Evolutionary conservation across 2,888 invertebrate genomes (phyloP), one percentile per base, ranked within the genome.

Genomic region (Tanypteryx hageni): DNA sequence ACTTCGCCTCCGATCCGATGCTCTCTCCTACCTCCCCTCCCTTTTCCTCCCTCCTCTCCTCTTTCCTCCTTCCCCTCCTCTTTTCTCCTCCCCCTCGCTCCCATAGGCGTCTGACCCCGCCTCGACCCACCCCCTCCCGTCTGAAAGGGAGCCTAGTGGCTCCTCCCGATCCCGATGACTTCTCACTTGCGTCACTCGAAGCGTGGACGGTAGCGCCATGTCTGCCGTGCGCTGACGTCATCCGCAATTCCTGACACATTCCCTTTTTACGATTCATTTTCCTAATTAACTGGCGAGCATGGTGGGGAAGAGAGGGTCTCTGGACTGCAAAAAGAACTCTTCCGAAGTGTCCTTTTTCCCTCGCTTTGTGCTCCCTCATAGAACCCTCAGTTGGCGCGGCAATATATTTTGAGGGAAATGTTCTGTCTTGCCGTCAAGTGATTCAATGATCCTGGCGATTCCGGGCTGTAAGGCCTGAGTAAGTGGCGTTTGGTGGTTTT

Each of bases 401-500:
- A 85, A 86, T 86, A 59, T 86, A 86, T 85, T 57, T 85, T 56
- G 57, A 44, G 84, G 56, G 56, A 84, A 84, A 84, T 44, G 58
- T 82, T 44, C 82, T 31, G 82, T 82, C 82, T 82, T 44, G 22
- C 85, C 86, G 61, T 86, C 61, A 59, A 86, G 86, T 86, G 86
- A 86, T 86, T 86, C 31, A 86, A 86, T 86, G 86, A 61, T 86
- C 86, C 86, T 31, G 31, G 61, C 86, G 9, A 86, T 86, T 86
- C 61, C 27, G 86, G 9, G 58, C 86, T 31, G 86, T 86, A 59
- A 86, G n/a, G 86, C 86, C 86, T 61, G 58, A 86, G 86, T 86
- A 86, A 86, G 86, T 61, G 86, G 86, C 59, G 86, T 31, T 86
- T 86, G 18, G 86, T 59, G 86, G 86, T 86, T 86, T 86, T 86